These are phyloP conservation scores for Vicugna pacos DNA, from an alignment of 2,113 vertebrate species.

Conservation along the genomic window DNA sequence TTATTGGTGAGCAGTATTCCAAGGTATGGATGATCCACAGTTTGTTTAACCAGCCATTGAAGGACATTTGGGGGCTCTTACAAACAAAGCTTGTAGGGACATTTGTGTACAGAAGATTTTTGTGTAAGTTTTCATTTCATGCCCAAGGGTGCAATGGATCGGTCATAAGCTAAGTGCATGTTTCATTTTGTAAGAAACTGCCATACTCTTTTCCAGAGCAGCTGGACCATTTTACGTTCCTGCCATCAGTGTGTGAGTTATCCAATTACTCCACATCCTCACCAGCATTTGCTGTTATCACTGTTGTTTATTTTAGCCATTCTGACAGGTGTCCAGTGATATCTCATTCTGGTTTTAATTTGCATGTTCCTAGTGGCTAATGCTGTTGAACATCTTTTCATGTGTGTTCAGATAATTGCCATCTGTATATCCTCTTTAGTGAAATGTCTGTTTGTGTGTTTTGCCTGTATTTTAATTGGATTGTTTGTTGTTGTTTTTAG, in stretches of 20 bases:
- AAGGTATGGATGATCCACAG: not conserved
- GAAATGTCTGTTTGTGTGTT: not conserved
- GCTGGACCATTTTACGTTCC: not conserved
- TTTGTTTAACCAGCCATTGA: not conserved
- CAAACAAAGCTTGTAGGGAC: not conserved
- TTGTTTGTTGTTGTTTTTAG: not conserved
- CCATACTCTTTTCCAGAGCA: not conserved
- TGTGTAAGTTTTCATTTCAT: not conserved
- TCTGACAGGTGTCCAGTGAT: not conserved
- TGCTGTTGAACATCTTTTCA: not conserved
- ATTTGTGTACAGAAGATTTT: not conserved
- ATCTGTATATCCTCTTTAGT: not conserved
- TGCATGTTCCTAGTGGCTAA: not conserved
- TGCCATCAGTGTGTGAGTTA: not conserved
- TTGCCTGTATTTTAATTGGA: conserved; percentile 15
- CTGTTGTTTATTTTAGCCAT: not conserved
- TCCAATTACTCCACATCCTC: not conserved
- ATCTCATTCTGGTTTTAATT: conserved; percentile 7
- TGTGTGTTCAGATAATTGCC: not conserved
- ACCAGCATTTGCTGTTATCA: not conserved
- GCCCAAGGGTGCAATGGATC: not conserved
- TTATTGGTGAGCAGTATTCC: not conserved
- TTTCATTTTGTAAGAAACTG: not conserved
- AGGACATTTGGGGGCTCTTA: not conserved
- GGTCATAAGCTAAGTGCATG: not conserved